A percentile compares a stretch with the other conserved stretches of the same genome.
Evolutionary conservation across 2,888 invertebrate genomes (phyloP).

Genomic region (Lissonota sp.): DNA sequence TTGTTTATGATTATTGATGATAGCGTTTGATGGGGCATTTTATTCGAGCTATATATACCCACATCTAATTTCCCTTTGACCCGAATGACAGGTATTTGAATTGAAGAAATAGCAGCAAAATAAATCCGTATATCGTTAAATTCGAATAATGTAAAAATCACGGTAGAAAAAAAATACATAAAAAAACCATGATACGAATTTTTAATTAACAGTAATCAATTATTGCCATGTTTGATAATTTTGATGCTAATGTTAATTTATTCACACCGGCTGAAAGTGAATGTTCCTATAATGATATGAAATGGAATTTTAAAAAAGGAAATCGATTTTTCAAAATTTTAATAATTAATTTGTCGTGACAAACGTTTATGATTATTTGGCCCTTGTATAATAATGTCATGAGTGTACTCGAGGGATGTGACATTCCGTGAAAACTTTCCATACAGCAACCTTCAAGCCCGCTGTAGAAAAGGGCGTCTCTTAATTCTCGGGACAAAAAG

Average conservation of each 20-base stretch:
- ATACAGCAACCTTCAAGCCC: not conserved
- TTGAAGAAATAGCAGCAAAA: not conserved
- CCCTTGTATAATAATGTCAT: not conserved
- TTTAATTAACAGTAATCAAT: too few species aligned
- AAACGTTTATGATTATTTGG: not conserved
- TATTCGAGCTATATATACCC: conserved; percentile 7
- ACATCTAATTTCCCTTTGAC: conserved; percentile 19
- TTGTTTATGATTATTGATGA: conserved; percentile 56
- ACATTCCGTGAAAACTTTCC: conserved; percentile 19
- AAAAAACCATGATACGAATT: not conserved
- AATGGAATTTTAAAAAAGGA: not conserved
- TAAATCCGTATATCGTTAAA: not conserved
- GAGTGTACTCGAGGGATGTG: conserved; percentile 31
- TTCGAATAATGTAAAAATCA: not conserved
- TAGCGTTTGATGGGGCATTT: conserved; percentile 4
- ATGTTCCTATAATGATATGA: not conserved
- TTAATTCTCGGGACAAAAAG: not conserved
- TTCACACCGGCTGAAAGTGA: too few species aligned
- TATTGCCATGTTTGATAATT: too few species aligned
- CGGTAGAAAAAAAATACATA: too few species aligned
- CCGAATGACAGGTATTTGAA: not conserved
- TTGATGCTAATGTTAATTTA: too few species aligned
- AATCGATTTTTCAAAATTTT: not conserved
- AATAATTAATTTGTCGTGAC: conserved; percentile 1
- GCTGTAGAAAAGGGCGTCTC: conserved; percentile 23